A percentile compares a stretch with the other conserved stretches of the same genome.
phyloP scores from a whole-genome alignment of 2,888 invertebrate species.

The Anaspis maculata region DNA sequence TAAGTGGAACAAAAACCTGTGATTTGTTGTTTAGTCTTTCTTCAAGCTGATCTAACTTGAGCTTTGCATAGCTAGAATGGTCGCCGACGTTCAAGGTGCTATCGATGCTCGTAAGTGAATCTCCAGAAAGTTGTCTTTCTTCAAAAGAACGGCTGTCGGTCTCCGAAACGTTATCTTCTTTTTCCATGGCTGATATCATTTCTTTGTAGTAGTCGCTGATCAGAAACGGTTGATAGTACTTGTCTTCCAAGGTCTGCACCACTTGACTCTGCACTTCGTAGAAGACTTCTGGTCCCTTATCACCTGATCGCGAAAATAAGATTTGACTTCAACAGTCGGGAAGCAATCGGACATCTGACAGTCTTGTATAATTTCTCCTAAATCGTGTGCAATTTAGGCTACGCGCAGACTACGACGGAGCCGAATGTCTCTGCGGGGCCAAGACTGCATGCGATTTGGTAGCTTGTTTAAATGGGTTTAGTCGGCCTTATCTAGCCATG shows the following conservation, averaged over 20 bases:
- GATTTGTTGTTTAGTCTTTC: constrained; percentile 79
- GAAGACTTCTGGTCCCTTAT: constrained; percentile 81
- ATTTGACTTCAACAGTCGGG: neutral
- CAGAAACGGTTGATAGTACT: constrained; percentile 82
- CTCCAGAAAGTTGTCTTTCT: constrained; percentile 50
- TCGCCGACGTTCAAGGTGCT: constrained; percentile 60
- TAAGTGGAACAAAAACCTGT: too few species aligned
- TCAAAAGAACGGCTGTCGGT: constrained; percentile 38
- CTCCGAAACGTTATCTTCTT: constrained; percentile 45
- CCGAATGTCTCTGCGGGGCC: too few species aligned
- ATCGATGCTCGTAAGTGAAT: constrained; percentile 46
- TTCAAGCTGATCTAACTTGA: constrained; percentile 74
- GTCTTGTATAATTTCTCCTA: too few species aligned
- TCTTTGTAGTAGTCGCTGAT: constrained; percentile 78
- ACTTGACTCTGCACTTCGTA: constrained; percentile 79
- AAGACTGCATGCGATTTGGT: too few species aligned
- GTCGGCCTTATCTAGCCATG: too few species aligned
- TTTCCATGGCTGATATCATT: constrained; percentile 58
- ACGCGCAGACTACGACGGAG: too few species aligned
- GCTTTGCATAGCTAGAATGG: constrained; percentile 72
- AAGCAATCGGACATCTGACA: neutral
- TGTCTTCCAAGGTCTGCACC: constrained; percentile 70
- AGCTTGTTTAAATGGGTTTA: too few species aligned
- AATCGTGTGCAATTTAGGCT: too few species aligned
- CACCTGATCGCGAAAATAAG: constrained; percentile 52